Evolutionary conservation across 2,797 vertebrate species (phyloP), one percentile per base, ranked within the genome.

Genomic region (Vireo griseus): DNA sequence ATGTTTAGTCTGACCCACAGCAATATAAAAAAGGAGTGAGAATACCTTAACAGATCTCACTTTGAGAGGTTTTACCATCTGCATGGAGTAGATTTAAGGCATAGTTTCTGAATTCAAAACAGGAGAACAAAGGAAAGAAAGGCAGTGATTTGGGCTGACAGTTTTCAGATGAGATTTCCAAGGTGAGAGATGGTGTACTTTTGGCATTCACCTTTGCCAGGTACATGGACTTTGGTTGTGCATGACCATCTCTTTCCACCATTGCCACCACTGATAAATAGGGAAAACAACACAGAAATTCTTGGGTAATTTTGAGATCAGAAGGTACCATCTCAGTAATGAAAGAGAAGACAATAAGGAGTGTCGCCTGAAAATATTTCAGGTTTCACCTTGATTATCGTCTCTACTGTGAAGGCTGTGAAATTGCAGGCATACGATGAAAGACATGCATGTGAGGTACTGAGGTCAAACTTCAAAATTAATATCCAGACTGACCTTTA

Each of bases 201-300:
- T 45, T 42, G 37, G 25, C 31, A 84, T 86, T 75, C 50, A 59
- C 21, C 19, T 80, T 58, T 67, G 40, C 5, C 8, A 47, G 65
- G 13, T 31, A 54, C 7, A 12, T 44, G 19, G 42, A 24, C 3
- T 61, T 81, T 18, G 3, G 14, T 2, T 76, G 20, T 29, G 12
- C 22, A 14, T 14, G 18, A 58, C 7, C 8, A 40, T 6, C 31
- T 62, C 62, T 86, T 92, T 84, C 39, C 35, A 55, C 13, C 18
- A 13, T 11, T 40, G 42, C 11, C 19, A 21, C 19, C 2, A 0
- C 1, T 5, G 3, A 40, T 35, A 62, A 51, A 71, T 1, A 78
- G 26, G 28, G 16, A 88, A 87, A 76, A 62, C 1, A 24, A 68
- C 16, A 40, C 2, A 18, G 25, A 76, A 90, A 51, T 3, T 62